phyloP scores from a whole-genome alignment of 2,113 vertebrate species.

The Pseudolaguvia tuberculata region DNA sequence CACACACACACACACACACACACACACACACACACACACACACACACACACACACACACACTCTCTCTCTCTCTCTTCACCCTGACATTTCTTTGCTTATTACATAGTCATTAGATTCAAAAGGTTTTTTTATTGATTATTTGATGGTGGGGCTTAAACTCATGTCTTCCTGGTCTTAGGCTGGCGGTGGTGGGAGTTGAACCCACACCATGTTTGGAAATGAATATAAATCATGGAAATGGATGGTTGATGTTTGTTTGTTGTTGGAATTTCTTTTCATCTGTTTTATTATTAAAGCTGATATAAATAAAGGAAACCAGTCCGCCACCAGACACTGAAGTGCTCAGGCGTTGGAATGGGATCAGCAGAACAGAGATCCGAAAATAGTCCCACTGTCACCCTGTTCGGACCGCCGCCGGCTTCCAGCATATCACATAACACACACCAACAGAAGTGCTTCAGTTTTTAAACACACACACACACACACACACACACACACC shows the following conservation, averaged over 20 bases:
- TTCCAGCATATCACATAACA: not conserved
- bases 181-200: no score
- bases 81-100: no score
- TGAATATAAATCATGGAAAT: not conserved
- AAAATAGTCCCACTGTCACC: slow-evolving; percentile 64
- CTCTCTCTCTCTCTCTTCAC: no score
- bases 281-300: not conserved
- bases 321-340: slow-evolving; percentile 21
- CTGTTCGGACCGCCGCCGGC: not conserved
- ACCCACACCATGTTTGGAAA: no score
- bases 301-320: not conserved
- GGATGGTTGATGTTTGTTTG: not conserved
- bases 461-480: not conserved
- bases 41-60: no score
- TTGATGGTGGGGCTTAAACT: no score
- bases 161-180: no score
- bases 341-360: not conserved
- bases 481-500: no score
- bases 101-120: no score
- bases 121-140: no score
- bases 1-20: no score
- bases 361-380: slow-evolving; percentile 46
- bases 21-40: no score
- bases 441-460: not conserved
- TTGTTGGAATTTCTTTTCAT: not conserved